A percentile compares a stretch with the other conserved stretches of the same genome.
Evolutionary conservation across 2,797 vertebrate genomes (phyloP).

Genomic region (Remorina albescens): DNA sequence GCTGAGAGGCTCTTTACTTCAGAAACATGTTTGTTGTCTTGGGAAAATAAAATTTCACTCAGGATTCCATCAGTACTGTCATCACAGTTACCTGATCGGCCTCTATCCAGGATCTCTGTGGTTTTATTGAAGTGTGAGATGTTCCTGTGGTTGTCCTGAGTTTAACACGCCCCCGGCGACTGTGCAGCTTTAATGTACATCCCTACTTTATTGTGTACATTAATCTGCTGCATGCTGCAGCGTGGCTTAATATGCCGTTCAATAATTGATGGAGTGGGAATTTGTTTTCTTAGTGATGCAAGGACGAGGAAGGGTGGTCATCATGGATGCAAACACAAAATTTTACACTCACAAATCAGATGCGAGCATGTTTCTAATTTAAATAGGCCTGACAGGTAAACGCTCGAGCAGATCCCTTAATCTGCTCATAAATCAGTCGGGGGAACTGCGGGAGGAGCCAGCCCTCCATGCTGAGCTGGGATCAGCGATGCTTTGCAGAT

Average conservation of each 20-base stretch:
- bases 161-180: neutral
- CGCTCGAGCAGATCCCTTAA: conserved; percentile 85
- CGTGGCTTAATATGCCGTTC: conserved; percentile 69
- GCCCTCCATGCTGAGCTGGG: conserved; percentile 11
- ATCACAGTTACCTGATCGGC: neutral
- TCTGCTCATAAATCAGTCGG: conserved; percentile 85
- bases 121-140: conserved; percentile 32
- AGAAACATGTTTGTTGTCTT: neutral
- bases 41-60: neutral
- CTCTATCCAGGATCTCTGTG: neutral
- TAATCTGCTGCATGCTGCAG: conserved; percentile 60
- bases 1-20: neutral
- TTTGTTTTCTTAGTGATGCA: conserved; percentile 84
- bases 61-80: too few species aligned
- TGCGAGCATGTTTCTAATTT: conserved; percentile 82
- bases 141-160: conserved; percentile 29
- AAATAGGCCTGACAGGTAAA: conserved; percentile 83
- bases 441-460: conserved; percentile 23
- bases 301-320: conserved; percentile 73
- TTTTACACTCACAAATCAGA: conserved; percentile 86
- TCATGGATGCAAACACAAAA: conserved; percentile 64
- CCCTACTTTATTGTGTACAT: conserved; percentile 56
- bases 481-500: conserved; percentile 52
- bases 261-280: conserved; percentile 81
- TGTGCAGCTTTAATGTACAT: conserved; percentile 15